Conservation (phyloP, 64 coral and sea anemone genomes). For the Orbicella faveolata region DNA sequence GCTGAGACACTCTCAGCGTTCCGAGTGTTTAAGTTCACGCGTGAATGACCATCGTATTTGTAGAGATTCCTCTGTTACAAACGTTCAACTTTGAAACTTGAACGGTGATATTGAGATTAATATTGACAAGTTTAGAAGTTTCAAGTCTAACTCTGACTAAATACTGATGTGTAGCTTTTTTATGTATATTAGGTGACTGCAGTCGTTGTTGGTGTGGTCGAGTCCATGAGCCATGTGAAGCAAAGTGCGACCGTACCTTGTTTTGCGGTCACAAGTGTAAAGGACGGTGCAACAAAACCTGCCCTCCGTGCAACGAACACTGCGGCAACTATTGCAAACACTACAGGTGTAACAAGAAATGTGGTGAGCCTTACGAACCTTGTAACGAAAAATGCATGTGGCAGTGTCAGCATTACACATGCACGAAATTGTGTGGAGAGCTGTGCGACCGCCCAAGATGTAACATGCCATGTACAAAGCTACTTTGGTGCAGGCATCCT, state of each 20-base stretch:
- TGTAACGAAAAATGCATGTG: conserved; percentile 49
- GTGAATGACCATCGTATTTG: no score
- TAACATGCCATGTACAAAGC: conserved; percentile 48
- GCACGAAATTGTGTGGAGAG: conserved; percentile 48
- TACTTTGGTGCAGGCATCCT: conserved; percentile 41
- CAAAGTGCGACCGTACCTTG: conserved; percentile 36
- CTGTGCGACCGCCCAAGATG: conserved; percentile 51
- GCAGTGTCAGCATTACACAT: conserved; percentile 51
- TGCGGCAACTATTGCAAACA: conserved; percentile 66
- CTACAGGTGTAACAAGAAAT: conserved; percentile 52
- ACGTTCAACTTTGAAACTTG: no score
- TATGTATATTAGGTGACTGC: conserved; percentile 16
- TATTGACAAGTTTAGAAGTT: no score
- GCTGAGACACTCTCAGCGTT: no score
- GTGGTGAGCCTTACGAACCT: conserved; percentile 55
- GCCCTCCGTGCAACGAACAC: conserved; percentile 58
- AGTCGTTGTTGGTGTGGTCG: conserved; percentile 7
- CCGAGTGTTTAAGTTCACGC: no score
- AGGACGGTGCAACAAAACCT: conserved; percentile 63
- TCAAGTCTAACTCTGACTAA: no score
- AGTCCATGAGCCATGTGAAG: conserved; percentile 37
- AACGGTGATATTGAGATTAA: no score
- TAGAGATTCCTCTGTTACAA: no score
- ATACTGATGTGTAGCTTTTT: not conserved
- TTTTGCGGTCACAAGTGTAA: conserved; percentile 65